Conservation (phyloP, 1,140 invertebrate genomes). For the Leucophenga varia region DNA sequence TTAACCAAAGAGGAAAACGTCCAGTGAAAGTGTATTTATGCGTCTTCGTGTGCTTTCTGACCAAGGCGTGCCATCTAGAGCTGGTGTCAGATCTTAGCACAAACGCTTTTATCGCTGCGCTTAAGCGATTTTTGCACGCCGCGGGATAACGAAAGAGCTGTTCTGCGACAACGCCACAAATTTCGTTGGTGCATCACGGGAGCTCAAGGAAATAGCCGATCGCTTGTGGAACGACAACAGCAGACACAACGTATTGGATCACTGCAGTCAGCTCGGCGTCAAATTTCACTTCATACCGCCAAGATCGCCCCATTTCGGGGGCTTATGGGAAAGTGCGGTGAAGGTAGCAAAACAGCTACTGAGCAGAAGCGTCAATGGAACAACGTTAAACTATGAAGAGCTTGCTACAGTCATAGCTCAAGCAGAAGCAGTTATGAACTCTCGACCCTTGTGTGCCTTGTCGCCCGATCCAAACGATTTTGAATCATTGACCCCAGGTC, state of each 20-base stretch:
- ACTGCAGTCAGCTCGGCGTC: slow-evolving; percentile 1
- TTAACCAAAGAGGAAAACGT: slow-evolving; percentile 2
- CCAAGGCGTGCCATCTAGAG: slow-evolving; percentile 3
- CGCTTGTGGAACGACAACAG: background rate
- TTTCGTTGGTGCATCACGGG: slow-evolving; percentile 1
- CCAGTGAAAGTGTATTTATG: slow-evolving; percentile 9
- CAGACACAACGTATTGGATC: slow-evolving; percentile 1
- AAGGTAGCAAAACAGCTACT: slow-evolving; percentile 8
- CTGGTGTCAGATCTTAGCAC: slow-evolving; percentile 1
- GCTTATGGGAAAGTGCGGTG: slow-evolving; percentile 7
- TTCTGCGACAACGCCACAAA: slow-evolving; percentile 7
- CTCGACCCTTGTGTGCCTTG: too few relatives aligned
- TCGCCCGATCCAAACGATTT: too few relatives aligned
- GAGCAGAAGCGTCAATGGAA: background rate
- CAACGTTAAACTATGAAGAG: slow-evolving; percentile 8
- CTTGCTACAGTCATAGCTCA: background rate
- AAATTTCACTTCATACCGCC: slow-evolving; percentile 8
- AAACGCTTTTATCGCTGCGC: background rate
- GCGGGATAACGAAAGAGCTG: too few relatives aligned
- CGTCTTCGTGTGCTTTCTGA: too few relatives aligned
- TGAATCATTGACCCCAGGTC: slow-evolving; percentile 16
- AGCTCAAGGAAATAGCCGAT: slow-evolving; percentile 4
- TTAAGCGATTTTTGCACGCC: too few relatives aligned
- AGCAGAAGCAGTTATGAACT: too few relatives aligned
- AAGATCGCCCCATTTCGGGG: slow-evolving; percentile 9